Percentiles rank a stretch among this genome's conserved stretches.
Conservation (phyloP, 2,888 invertebrate species). For the Melanostoma scalare region DNA sequence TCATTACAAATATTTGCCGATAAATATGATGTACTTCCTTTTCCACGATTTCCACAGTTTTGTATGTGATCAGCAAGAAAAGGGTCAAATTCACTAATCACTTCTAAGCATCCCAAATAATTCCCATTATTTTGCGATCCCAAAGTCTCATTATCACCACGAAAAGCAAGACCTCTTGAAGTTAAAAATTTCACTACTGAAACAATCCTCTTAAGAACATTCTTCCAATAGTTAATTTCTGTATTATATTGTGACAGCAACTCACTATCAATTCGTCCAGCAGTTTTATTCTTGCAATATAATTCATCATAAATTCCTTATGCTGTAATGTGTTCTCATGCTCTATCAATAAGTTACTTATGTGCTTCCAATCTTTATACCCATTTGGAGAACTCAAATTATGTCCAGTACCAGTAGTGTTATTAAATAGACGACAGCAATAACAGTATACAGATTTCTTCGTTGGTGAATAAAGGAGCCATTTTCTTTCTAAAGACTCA, state of each 20-base stretch:
- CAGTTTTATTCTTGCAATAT: not conserved
- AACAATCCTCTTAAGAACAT: too few species aligned
- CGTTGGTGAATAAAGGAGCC: not conserved
- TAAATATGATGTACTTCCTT: slow-evolving; percentile 30
- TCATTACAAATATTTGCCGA: slow-evolving; percentile 48
- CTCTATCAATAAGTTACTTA: too few species aligned
- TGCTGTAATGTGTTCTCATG: not conserved
- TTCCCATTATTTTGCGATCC: slow-evolving; percentile 27
- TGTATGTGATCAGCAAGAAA: too few species aligned
- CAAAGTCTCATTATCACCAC: slow-evolving; percentile 25
- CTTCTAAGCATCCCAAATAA: slow-evolving; percentile 34
- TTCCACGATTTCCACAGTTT: slow-evolving; percentile 30
- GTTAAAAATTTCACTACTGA: slow-evolving; percentile 9
- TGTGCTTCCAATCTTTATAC: too few species aligned
- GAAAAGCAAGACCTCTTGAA: slow-evolving; percentile 35
- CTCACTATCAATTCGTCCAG: too few species aligned
- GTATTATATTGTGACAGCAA: not conserved
- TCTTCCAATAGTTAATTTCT: not conserved
- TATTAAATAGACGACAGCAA: slow-evolving; percentile 13
- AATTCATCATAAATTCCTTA: not conserved
- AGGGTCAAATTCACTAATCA: too few species aligned
- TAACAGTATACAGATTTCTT: slow-evolving; percentile 20
- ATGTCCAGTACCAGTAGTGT: not conserved
- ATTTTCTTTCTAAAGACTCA: slow-evolving; percentile 26
- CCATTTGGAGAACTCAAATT: slow-evolving; percentile 15